Base-by-base conservation (phyloP, 2,113 vertebrate genomes). In the Alaudala cheleensis region DNA sequence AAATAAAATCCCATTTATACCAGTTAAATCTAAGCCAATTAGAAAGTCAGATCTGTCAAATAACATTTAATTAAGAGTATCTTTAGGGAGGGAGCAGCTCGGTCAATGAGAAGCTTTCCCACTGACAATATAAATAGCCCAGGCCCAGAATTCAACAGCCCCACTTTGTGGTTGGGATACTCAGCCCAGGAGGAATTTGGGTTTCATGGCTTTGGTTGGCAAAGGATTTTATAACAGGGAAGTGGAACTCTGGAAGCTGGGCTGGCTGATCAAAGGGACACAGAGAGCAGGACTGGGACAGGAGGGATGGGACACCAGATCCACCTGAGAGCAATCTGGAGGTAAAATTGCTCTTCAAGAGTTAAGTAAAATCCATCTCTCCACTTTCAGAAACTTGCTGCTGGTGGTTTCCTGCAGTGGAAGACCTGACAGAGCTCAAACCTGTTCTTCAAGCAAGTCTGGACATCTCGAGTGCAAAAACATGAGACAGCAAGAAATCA, bases 91-190 rank as follows among this genome's bases (percentile, higher is more conserved):
- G 49, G 62, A 80, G 39, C 70, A 69, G 53, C 85, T 69, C 11
- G 23, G 89, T 77, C 79, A 86, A 64, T 31, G 49, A 49, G 71
- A 95, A 79, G 76, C 71, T 83, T 86, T 91, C 79, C 64, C 79
- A 77, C 81, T 57, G 56, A 64, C 56, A 65, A 24, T 51, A 95
- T 88, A 95, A 93, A 96, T 79, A 95, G 85, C 73, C 81, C 45
- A 40, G 56, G 51, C 44, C 21, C n/a, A 76, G 76, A 78, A 91
- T 80, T 31, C 33, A 29, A 28, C 69, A 87, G 81, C 37, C 74
- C 7, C 31, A 39, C 39, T 93, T 60, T 82, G 86, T 47, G 89
- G 91, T 80, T 25, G 10, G 74, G 92, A 78, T 44, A 14, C 3
- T 9, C 74, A 81, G 65, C 51, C 1, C 26, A 76, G 66, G 28